Base-by-base conservation (phyloP, 2,797 vertebrate species). In the Vultur gryphus region DNA sequence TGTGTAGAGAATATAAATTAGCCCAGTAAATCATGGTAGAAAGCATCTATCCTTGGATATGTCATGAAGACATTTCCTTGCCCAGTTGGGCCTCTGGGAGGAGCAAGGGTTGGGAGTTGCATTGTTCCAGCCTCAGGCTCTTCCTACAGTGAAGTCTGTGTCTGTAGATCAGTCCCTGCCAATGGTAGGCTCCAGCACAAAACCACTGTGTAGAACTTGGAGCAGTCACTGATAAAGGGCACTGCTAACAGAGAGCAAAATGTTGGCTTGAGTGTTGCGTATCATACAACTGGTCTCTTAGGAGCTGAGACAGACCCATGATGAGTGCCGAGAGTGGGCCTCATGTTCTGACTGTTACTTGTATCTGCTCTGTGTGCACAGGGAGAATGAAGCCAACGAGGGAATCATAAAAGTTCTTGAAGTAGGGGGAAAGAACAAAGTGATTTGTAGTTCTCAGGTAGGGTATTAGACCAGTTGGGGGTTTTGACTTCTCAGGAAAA, bases 1-100 rank as follows among this genome's bases (percentile, higher is more conserved):
- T 91, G 66, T 69, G 31, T 72, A 37, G 48, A 90, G 51, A 89
- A 49, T 18, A 44, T 62, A 77, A 86, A 81, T 93, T 85, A 73
- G 12, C 33, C n/a, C 46, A 54, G 31, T 67, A 81, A 77, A 57
- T 84, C 24, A 9, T 8, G 13, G 11, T n/a, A 35, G 52, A 84
- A 76, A 72, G 71, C 48, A 10, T 49, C 25, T 75, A 4, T 79
- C 48, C 49, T 65, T 75, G 26, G 43, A 7, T 66, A 41, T 10
- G 25, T 61, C 65, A 41, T 6, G 13, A 55, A 87, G 67, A 37
- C 9, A 33, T 51, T 72, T 83, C 39, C 44, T 87, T 84, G 79
- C 61, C 43, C 61, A 64, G 6, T 1, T 91, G 41, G 10, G 29
- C 26, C 23, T 76, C 66, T 70, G 46, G 48, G 43, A 65, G 20